These are phyloP conservation scores for Triplophysa yarkandensis DNA, from an alignment of 2,797 vertebrate species.

Conservation along the genomic window DNA sequence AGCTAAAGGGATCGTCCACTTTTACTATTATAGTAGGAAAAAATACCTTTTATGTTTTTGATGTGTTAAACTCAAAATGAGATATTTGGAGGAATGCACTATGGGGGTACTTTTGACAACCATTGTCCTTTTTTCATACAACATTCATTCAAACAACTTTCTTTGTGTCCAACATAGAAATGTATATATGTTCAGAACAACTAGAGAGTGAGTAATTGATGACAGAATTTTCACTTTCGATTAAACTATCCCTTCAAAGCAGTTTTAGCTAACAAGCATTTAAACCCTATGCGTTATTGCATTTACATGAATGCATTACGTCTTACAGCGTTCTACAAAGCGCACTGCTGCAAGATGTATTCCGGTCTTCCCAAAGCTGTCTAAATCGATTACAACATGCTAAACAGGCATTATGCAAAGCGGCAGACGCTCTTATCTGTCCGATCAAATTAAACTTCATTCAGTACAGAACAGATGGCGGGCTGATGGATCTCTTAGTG, in stretches of 20 bases:
- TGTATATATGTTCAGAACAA: too few species aligned
- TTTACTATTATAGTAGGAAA: too few species aligned
- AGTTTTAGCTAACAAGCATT: neutral
- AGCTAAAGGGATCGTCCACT: too few species aligned
- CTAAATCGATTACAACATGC: conserved; percentile 35
- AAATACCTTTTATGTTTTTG: too few species aligned
- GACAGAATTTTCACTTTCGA: too few species aligned
- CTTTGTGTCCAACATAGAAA: too few species aligned
- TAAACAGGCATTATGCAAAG: conserved; percentile 37
- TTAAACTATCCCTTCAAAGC: too few species aligned
- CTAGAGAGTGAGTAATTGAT: too few species aligned
- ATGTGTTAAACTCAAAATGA: too few species aligned
- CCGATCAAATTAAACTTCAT: conserved; percentile 35
- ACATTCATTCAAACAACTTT: neutral
- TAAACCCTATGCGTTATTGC: neutral
- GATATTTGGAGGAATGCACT: too few species aligned
- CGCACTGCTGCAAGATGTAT: neutral
- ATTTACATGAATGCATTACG: neutral
- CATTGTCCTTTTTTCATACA: neutral
- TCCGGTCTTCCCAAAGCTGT: conserved; percentile 2
- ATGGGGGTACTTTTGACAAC: too few species aligned
- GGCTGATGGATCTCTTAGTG: conserved; percentile 54
- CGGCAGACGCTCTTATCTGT: conserved; percentile 11
- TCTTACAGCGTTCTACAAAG: neutral
- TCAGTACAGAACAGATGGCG: conserved; percentile 23